phyloP scores from a whole-genome alignment of 2,797 vertebrate genomes.

The Thaleichthys pacificus region DNA sequence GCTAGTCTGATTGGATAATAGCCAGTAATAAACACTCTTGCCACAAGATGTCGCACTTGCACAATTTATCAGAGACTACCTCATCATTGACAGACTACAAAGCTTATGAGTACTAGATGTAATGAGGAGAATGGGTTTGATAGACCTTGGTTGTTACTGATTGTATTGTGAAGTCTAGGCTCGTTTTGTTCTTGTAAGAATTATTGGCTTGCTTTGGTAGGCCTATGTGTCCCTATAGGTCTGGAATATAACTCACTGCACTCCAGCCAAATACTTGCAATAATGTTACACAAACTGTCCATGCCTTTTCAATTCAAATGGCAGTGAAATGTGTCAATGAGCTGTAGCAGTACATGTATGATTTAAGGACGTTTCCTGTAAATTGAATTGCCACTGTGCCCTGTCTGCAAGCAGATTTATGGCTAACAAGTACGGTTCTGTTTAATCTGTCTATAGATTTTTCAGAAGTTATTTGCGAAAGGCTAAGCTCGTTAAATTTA shows the following conservation, averaged over 20 bases:
- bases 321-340: not conserved
- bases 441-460: conserved; percentile 70
- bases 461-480: conserved; percentile 70
- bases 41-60: conserved; percentile 64
- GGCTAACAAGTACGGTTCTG: conserved; percentile 68
- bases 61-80: not conserved
- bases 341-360: conserved; percentile 14
- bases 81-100: not conserved
- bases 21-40: not conserved
- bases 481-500: conserved; percentile 73
- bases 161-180: too few species aligned
- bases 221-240: too few species aligned
- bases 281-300: not conserved
- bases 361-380: conserved; percentile 25
- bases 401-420: conserved; percentile 33
- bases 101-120: too few species aligned
- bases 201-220: too few species aligned
- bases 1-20: too few species aligned
- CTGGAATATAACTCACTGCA: not conserved
- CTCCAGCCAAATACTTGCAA: not conserved
- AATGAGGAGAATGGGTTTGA: too few species aligned
- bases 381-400: conserved; percentile 20
- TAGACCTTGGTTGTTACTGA: too few species aligned
- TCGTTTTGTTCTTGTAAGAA: too few species aligned
- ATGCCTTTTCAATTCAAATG: not conserved